phyloP scores from a whole-genome alignment of 2,797 vertebrate species.

The Acomys russatus region DNA sequence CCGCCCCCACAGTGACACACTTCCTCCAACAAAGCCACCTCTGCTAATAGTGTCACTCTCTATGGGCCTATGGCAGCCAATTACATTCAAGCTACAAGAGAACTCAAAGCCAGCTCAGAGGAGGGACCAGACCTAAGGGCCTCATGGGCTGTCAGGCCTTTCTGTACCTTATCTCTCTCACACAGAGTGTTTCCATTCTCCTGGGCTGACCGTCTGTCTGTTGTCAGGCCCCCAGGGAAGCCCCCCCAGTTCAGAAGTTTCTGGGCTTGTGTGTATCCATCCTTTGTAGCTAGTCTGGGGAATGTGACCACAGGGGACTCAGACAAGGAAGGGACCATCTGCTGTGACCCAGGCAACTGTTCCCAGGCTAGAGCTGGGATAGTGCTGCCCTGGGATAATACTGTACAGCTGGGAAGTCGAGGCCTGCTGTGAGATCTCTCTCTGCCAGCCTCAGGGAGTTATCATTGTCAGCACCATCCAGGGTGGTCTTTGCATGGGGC shows the following conservation, averaged over 20 bases:
- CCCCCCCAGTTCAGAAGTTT: accelerated
- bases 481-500: too few species aligned
- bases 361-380: not conserved
- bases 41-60: too few species aligned
- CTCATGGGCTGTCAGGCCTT: not conserved
- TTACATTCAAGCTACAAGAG: not conserved
- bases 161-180: not conserved
- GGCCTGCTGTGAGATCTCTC: accelerated
- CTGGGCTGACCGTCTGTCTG: accelerated
- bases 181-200: not conserved
- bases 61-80: too few species aligned
- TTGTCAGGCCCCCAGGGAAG: not conserved
- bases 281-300: not conserved
- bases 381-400: too few species aligned
- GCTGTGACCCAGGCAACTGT: not conserved
- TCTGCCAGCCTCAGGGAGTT: too few species aligned
- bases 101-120: not conserved
- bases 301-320: not conserved
- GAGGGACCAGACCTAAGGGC: not conserved
- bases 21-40: too few species aligned
- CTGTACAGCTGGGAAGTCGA: not conserved
- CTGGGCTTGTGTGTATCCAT: too few species aligned
- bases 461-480: accelerated
- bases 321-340: not conserved
- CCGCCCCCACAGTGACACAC: too few species aligned